phyloP scores from a whole-genome alignment of 2,113 vertebrate genomes.

The Etheostoma cragini region DNA sequence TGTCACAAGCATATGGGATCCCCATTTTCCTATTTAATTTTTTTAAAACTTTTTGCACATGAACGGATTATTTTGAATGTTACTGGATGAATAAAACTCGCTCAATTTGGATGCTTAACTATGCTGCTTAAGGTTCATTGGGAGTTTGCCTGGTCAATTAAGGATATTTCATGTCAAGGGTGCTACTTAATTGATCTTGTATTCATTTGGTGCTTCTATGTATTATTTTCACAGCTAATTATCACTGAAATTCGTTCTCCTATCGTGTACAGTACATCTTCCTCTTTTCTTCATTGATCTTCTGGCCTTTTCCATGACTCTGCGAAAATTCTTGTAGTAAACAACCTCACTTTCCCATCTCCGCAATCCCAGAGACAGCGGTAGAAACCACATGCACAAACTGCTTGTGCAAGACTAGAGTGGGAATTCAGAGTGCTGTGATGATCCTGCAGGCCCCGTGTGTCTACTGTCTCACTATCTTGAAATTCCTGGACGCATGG shows the following conservation, averaged over 20 bases:
- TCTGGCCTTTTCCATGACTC: constrained; percentile 6
- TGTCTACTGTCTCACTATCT: constrained; percentile 23
- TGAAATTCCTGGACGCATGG: constrained; percentile 55
- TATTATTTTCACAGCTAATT: constrained; percentile 3
- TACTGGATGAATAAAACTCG: not conserved
- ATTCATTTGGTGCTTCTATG: not conserved
- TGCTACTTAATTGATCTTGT: not conserved
- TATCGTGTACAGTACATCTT: not conserved
- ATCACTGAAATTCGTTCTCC: constrained; percentile 2
- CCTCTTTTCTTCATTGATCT: constrained; percentile 2
- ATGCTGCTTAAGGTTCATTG: not conserved
- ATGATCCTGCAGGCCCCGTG: constrained; percentile 31
- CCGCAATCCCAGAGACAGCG: not conserved
- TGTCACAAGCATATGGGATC: constrained; percentile 40
- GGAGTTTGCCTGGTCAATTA: not conserved
- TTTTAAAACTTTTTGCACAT: constrained; percentile 25
- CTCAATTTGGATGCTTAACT: constrained; percentile 1
- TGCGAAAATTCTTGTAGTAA: not conserved
- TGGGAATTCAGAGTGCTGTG: constrained; percentile 18
- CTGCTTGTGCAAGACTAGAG: not conserved
- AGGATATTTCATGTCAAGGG: not conserved
- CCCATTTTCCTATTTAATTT: constrained; percentile 12
- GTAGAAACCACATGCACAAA: constrained; percentile 23
- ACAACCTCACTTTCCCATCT: constrained; percentile 1
- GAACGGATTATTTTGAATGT: not conserved